Evolutionary conservation across 1,140 invertebrate genomes (phyloP).

Genomic region (Drosophila setifemur): DNA sequence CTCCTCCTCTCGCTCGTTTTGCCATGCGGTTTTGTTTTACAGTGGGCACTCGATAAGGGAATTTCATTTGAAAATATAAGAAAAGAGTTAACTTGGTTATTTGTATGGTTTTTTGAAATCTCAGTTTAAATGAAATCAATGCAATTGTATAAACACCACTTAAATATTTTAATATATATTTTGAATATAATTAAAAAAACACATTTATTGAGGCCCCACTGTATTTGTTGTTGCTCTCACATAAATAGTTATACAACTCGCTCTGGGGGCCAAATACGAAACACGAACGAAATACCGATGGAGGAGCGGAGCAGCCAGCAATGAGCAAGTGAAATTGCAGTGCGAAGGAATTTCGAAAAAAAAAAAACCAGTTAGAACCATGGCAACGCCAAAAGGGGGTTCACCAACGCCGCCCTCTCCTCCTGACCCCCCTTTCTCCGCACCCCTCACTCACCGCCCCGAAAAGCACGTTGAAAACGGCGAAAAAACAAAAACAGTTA

Average conservation of each 20-base stretch:
- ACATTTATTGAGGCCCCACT: background rate
- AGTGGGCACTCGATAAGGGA: background rate
- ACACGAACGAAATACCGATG: background rate
- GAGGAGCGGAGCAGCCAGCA: constrained; percentile 6
- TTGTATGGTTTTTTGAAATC: no score
- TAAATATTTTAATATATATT: no score
- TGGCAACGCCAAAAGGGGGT: constrained; percentile 19
- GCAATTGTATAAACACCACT: no score
- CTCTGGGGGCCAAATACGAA: constrained; percentile 37
- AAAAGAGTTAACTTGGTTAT: no score
- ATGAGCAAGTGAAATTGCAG: constrained; percentile 64
- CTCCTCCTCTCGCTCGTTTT: constrained; percentile 17
- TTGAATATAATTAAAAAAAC: no score
- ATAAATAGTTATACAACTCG: constrained; percentile 55
- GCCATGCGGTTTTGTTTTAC: constrained; percentile 31
- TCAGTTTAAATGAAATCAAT: no score
- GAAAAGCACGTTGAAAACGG: constrained; percentile 10
- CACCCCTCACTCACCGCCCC: background rate
- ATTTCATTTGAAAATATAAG: background rate
- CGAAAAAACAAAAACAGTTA: constrained; percentile 67
- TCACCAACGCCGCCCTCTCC: background rate
- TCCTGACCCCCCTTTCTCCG: background rate
- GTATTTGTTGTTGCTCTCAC: constrained; percentile 15
- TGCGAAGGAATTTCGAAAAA: constrained; percentile 61
- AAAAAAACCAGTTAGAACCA: constrained; percentile 65